These are phyloP conservation scores for Hylaeus anthracinus DNA, from an alignment of 1,140 invertebrate genomes.

Conservation along the genomic window DNA sequence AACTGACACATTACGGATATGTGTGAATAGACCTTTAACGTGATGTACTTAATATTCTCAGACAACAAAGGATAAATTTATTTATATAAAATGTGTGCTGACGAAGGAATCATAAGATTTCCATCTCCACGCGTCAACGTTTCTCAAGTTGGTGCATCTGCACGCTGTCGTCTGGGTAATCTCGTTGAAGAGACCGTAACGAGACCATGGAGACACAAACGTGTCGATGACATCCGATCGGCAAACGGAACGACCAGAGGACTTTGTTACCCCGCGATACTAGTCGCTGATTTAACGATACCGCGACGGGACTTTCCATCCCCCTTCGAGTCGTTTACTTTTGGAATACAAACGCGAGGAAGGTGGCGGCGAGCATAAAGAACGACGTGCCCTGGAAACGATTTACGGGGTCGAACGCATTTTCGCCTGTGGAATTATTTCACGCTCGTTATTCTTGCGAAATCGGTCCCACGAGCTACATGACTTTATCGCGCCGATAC, in stretches of 20 bases:
- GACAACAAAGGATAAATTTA: neutral
- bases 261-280: constrained; percentile 60
- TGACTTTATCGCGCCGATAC: neutral
- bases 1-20: too few relatives aligned
- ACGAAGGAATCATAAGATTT: neutral
- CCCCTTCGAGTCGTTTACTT: constrained; percentile 36
- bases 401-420: neutral
- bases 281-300: constrained; percentile 41
- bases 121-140: too few relatives aligned
- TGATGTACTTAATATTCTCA: too few relatives aligned
- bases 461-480: too few relatives aligned
- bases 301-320: constrained; percentile 22
- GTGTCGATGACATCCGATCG: constrained; percentile 65
- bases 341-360: neutral
- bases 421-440: neutral
- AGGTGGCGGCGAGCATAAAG: too few relatives aligned
- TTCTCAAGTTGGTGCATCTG: too few relatives aligned
- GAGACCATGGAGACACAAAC: constrained; percentile 47
- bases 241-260: constrained; percentile 54
- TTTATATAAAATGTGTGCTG: constrained; percentile 24
- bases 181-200: constrained; percentile 57
- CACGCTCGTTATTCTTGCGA: neutral
- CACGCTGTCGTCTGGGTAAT: constrained; percentile 55
- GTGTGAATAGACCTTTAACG: too few relatives aligned
- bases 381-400: neutral